A percentile compares a stretch with the other conserved stretches of the same genome.
Evolutionary conservation across 2,113 vertebrate genomes (phyloP).

Genomic region (Macheiramphus alcinus): DNA sequence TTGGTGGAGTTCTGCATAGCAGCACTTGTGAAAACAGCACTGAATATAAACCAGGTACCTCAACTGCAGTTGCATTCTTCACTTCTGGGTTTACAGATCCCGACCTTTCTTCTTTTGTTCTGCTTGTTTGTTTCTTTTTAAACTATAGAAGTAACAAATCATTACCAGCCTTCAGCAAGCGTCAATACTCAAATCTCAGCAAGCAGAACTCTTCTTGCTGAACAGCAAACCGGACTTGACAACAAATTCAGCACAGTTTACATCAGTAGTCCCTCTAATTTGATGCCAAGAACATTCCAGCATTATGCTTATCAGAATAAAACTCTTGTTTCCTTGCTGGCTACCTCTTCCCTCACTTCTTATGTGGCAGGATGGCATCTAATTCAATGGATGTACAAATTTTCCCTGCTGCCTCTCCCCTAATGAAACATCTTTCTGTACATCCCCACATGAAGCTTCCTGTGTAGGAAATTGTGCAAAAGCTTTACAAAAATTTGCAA

Average conservation of each 20-base stretch:
- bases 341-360: not conserved
- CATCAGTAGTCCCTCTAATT: not conserved
- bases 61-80: not conserved
- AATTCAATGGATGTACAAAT: not conserved
- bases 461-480: not conserved
- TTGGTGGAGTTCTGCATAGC: not conserved
- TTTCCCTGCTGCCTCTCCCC: not conserved
- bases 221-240: not conserved
- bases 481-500: not conserved
- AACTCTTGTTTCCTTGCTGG: not conserved
- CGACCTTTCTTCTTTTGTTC: not conserved
- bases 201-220: not conserved
- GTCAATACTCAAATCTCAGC: not conserved
- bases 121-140: not conserved
- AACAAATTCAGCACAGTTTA: not conserved
- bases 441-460: not conserved
- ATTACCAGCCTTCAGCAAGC: not conserved
- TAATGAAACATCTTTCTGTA: not conserved
- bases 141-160: not conserved
- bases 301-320: not conserved
- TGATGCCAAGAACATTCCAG: not conserved
- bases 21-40: not conserved
- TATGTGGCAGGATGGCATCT: not conserved
- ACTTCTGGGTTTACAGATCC: not conserved
- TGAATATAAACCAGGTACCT: not conserved